These are phyloP conservation scores for Amiota mariae DNA, from an alignment of 2,888 invertebrate species.

Conservation along the genomic window DNA sequence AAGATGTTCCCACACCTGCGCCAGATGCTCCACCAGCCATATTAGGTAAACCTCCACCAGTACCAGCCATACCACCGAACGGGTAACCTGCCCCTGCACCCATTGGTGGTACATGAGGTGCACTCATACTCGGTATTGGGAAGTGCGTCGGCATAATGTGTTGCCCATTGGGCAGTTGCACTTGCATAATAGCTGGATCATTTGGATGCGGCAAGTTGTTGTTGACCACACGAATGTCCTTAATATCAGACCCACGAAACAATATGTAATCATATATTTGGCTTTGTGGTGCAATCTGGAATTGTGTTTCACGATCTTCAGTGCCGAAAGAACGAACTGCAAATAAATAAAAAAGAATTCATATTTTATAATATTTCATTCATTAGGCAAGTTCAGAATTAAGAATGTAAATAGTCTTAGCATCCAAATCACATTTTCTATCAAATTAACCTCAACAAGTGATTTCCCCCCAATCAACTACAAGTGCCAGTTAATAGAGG, in stretches of 20 bases:
- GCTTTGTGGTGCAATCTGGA: conserved; percentile 95
- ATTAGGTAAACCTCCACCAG: conserved; percentile 70
- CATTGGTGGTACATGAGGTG: conserved; percentile 71
- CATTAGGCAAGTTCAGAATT: too few relatives aligned
- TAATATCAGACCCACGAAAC: conserved; percentile 98
- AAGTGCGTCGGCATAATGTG: conserved; percentile 75
- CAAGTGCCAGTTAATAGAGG: conserved; percentile 19
- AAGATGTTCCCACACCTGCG: conserved; percentile 66
- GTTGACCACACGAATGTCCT: conserved; percentile 97
- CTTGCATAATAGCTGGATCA: conserved; percentile 98
- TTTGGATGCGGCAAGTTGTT: conserved; percentile 90
- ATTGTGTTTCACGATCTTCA: conserved; percentile 96
- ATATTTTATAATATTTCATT: neutral
- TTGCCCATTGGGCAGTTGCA: conserved; percentile 83
- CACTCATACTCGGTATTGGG: conserved; percentile 81
- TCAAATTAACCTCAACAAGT: conserved; percentile 54
- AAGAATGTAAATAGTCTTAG: neutral
- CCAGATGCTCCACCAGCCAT: conserved; percentile 47
- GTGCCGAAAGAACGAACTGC: conserved; percentile 98
- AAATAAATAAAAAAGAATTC: conserved; percentile 64
- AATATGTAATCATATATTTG: conserved; percentile 99
- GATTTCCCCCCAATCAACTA: neutral
- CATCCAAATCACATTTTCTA: conserved; percentile 16
- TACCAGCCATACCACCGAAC: conserved; percentile 71
- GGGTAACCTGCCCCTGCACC: conserved; percentile 70